Evolutionary conservation across 2,113 vertebrate genomes (phyloP), one percentile per base, ranked within the genome.

Genomic region (Xenopus laevis): DNA sequence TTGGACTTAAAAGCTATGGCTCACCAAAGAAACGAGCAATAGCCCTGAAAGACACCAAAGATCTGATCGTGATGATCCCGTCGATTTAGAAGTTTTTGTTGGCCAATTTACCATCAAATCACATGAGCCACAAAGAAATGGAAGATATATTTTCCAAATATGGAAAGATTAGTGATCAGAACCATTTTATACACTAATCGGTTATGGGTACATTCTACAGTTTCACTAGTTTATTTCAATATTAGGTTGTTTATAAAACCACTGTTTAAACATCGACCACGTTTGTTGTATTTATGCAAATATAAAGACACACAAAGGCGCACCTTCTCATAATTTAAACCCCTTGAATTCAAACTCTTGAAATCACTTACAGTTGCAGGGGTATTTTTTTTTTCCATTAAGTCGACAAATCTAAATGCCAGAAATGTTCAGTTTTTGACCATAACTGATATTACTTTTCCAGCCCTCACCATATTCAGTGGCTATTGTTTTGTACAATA

Each of bases 21-120:
- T 86, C 89, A 86, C 86, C 87, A 90, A 92, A 90, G 90, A 87
- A 95, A 88, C 86, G 81, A 93, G 87, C 82, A 62, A 82, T 78
- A 90, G 88, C 59, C 90, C 89, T 78, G 80, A 80, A 80, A 80
- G 83, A 79, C 88, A 79, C 79, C 85, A 84, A 77, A 89, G 79
- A 87, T 87, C 84, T 81, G 90, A 92, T 89, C 93, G 88, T 84
- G 94, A 84, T 82, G 86, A 94, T 72, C 94, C 93, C 7, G 84
- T 87, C 74, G 93, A 94, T 85, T 91, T 94, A 91, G 92, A 95
- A 27, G n/a, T 96, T 93, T 96, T 93, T 93, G 88, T 97, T 79
- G 92, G 91, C n/a, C 82, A 94, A 89, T 94, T 94, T 96, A 89
- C 93, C 92, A 33, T 94, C 93, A 68, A 90, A 91, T 33, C 84